phyloP scores from a whole-genome alignment of 92 coral and sea anemone genomes.

The Palythoa grandis region DNA sequence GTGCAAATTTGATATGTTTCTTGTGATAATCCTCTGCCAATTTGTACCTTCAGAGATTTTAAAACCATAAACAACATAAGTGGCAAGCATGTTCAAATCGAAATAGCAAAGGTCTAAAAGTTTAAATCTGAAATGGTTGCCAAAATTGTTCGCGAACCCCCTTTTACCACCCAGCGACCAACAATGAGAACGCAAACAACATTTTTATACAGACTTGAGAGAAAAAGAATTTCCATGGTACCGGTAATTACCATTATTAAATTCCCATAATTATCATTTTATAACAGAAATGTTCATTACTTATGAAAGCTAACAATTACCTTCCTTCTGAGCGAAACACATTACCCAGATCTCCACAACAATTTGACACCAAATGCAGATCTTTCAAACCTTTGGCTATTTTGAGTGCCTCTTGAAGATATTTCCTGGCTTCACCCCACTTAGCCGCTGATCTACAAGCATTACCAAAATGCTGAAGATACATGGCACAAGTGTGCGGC shows the following conservation, averaged over 20 bases:
- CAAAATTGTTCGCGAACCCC: no score
- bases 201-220: no score
- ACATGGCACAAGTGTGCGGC: constrained; percentile 45
- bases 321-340: constrained; percentile 77
- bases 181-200: no score
- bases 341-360: constrained; percentile 76
- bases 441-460: constrained; percentile 72
- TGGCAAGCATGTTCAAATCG: neutral
- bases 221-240: no score
- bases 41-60: constrained; percentile 46
- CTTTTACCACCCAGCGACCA: no score
- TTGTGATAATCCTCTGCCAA: constrained; percentile 55
- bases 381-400: constrained; percentile 51
- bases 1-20: constrained; percentile 53
- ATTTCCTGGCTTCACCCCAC: constrained; percentile 69
- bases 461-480: constrained; percentile 65
- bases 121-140: no score
- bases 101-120: neutral
- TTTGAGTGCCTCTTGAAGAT: constrained; percentile 61
- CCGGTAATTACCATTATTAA: no score
- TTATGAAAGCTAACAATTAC: neutral
- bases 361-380: constrained; percentile 56
- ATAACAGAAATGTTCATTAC: no score
- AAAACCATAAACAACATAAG: neutral
- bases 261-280: no score